phyloP scores from a whole-genome alignment of 64 coral and sea anemone species.

The Stylophora pistillata region DNA sequence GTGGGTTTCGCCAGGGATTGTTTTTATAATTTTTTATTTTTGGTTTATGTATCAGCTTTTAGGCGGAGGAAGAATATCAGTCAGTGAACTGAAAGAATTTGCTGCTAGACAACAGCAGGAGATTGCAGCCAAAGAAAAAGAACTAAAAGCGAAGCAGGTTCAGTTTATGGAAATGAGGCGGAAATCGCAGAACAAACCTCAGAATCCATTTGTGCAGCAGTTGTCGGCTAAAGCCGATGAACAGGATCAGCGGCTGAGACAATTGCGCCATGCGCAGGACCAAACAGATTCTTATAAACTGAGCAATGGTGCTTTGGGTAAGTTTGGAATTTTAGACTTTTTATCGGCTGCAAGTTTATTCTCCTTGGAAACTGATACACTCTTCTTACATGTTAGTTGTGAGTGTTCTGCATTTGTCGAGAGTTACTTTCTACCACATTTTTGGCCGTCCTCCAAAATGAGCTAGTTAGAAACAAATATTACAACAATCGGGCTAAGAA shows the following conservation, averaged over 20 bases:
- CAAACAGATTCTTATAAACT: conserved; percentile 63
- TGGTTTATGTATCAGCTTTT: conserved; percentile 18
- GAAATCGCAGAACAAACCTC: conserved; percentile 54
- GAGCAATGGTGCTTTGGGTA: conserved; percentile 75
- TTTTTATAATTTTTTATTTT: not conserved
- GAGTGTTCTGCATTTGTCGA: no score
- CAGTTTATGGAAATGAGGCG: conserved; percentile 74
- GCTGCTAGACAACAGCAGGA: conserved; percentile 82
- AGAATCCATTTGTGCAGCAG: conserved; percentile 67
- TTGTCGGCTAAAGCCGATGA: conserved; percentile 61
- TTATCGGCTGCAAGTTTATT: not conserved
- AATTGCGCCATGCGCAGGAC: conserved; percentile 63
- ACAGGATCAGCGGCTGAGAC: conserved; percentile 67
- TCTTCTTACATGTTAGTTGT: no score
- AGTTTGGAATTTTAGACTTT: conserved; percentile 26
- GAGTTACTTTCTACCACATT: no score
- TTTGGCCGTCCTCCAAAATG: no score
- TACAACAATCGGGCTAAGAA: no score
- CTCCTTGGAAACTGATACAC: no score
- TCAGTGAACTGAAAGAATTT: conserved; percentile 68
- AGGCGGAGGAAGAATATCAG: conserved; percentile 41
- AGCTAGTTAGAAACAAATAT: no score
- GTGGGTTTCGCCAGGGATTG: no score
- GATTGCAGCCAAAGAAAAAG: conserved; percentile 77
- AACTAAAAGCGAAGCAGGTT: conserved; percentile 67